Percentiles rank a stretch among this genome's conserved stretches.
Evolutionary conservation across 2,888 invertebrate genomes (phyloP).

Genomic region (Archips xylosteana): DNA sequence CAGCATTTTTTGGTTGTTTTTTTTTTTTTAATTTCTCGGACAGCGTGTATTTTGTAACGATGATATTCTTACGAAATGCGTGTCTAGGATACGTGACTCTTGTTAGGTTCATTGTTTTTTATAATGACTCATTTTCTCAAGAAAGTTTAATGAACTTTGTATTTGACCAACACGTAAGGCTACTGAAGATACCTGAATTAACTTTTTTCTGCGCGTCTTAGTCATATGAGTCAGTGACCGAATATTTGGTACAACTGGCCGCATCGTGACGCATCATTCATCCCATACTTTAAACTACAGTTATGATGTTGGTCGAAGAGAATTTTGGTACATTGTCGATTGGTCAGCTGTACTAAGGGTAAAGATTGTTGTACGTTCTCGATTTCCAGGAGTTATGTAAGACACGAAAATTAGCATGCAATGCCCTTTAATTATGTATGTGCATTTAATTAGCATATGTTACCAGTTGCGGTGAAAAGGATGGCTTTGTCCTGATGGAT

Average conservation of each 20-base stretch:
- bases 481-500: neutral
- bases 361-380: neutral
- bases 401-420: constrained; percentile 23
- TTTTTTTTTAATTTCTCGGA: neutral
- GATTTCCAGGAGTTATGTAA: constrained; percentile 12
- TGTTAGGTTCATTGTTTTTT: neutral
- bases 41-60: neutral
- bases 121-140: constrained; percentile 21
- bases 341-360: constrained; percentile 19
- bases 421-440: neutral
- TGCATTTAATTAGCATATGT: constrained; percentile 3
- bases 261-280: constrained; percentile 22
- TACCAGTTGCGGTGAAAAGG: neutral
- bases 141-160: constrained; percentile 23
- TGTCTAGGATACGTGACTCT: neutral
- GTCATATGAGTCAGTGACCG: constrained; percentile 37
- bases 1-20: neutral
- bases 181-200: constrained; percentile 10
- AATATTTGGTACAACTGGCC: constrained; percentile 31
- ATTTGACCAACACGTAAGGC: constrained; percentile 2
- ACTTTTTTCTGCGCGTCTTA: constrained; percentile 13
- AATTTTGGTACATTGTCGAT: neutral
- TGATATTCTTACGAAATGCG: constrained; percentile 9
- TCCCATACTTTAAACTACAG: constrained; percentile 13
- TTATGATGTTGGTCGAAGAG: constrained; percentile 5